These are phyloP conservation scores for Copidosoma aretas DNA, from an alignment of 2,888 invertebrate genomes.

Conservation along the genomic window DNA sequence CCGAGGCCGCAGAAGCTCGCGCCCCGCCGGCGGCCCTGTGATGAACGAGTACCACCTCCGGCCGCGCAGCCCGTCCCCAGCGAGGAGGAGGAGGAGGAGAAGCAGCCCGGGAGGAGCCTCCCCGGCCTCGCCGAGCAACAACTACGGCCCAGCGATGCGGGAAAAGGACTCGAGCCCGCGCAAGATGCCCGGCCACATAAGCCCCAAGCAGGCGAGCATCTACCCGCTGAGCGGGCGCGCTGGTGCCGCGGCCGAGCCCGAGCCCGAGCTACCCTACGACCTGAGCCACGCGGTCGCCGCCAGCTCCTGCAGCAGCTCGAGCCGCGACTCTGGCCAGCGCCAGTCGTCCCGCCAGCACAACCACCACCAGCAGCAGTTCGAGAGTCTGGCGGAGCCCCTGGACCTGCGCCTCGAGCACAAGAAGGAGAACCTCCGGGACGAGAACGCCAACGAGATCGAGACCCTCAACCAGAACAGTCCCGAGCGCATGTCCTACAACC, in stretches of 20 bases:
- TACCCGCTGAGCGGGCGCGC: slow-evolving; percentile 67
- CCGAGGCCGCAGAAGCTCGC: slow-evolving; percentile 45
- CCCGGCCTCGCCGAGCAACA: slow-evolving; percentile 46
- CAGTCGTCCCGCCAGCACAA: neutral
- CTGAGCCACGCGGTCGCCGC: slow-evolving; percentile 63
- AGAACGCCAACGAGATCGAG: slow-evolving; percentile 82
- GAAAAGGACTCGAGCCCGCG: slow-evolving; percentile 92
- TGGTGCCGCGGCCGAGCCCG: slow-evolving; percentile 38
- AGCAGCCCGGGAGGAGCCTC: slow-evolving; percentile 26
- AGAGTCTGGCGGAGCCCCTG: slow-evolving; percentile 75
- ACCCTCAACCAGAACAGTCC: slow-evolving; percentile 55
- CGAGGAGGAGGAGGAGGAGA: too few relatives aligned
- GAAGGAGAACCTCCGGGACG: slow-evolving; percentile 78
- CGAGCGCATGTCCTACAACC: slow-evolving; percentile 50
- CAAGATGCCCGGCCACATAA: slow-evolving; percentile 78
- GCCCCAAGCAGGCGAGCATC: slow-evolving; percentile 78
- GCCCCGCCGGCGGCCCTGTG: slow-evolving; percentile 50
- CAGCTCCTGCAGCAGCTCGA: slow-evolving; percentile 51
- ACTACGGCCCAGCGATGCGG: slow-evolving; percentile 73
- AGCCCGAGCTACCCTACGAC: slow-evolving; percentile 73
- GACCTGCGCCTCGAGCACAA: slow-evolving; percentile 88
- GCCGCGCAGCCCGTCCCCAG: slow-evolving; percentile 61
- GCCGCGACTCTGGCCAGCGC: neutral
- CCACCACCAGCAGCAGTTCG: slow-evolving; percentile 61
- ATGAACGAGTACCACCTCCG: slow-evolving; percentile 60